Evolutionary conservation across 2,797 vertebrate species (phyloP).

Genomic region (Lateolabrax maculatus): DNA sequence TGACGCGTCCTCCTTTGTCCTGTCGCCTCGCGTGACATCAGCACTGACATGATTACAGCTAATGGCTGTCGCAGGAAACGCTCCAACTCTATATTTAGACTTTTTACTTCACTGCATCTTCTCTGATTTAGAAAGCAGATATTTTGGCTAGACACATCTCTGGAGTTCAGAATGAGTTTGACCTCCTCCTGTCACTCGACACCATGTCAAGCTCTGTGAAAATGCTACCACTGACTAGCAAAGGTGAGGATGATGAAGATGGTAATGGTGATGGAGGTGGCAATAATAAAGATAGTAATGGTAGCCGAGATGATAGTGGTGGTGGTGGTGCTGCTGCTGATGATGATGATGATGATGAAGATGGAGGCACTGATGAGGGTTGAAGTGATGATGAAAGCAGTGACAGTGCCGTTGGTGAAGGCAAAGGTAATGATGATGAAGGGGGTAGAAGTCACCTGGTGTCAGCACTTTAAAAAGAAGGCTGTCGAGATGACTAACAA

Average conservation of each 20-base stretch:
- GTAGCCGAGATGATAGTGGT: slow-evolving; percentile 44
- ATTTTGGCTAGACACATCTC: slow-evolving; percentile 41
- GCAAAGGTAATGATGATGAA: slow-evolving; percentile 71
- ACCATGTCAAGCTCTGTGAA: slow-evolving; percentile 14
- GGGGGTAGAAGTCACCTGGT: slow-evolving; percentile 57
- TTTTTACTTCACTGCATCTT: slow-evolving; percentile 45
- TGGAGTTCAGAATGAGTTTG: slow-evolving; percentile 52
- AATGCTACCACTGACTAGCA: neutral
- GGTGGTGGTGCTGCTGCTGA: slow-evolving; percentile 28
- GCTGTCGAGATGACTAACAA: slow-evolving; percentile 60
- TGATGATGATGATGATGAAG: slow-evolving; percentile 40
- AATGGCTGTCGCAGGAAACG: slow-evolving; percentile 75
- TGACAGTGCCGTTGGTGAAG: slow-evolving; percentile 51
- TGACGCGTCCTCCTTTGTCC: slow-evolving; percentile 80
- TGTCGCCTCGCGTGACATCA: slow-evolving; percentile 76
- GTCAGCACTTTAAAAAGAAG: slow-evolving; percentile 66
- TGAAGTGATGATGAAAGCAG: slow-evolving; percentile 61
- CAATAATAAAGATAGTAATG: slow-evolving; percentile 45
- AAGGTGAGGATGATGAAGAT: slow-evolving; percentile 30
- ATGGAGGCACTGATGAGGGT: slow-evolving; percentile 41
- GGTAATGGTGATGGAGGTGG: slow-evolving; percentile 16
- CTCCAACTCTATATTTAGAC: slow-evolving; percentile 70
- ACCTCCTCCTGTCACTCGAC: slow-evolving; percentile 47
- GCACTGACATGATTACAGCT: slow-evolving; percentile 80
- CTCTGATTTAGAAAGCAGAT: slow-evolving; percentile 47